Evolutionary conservation across 2,113 vertebrate species (phyloP), one percentile per base, ranked within the genome.

Genomic region (Peromyscus maniculatus): DNA sequence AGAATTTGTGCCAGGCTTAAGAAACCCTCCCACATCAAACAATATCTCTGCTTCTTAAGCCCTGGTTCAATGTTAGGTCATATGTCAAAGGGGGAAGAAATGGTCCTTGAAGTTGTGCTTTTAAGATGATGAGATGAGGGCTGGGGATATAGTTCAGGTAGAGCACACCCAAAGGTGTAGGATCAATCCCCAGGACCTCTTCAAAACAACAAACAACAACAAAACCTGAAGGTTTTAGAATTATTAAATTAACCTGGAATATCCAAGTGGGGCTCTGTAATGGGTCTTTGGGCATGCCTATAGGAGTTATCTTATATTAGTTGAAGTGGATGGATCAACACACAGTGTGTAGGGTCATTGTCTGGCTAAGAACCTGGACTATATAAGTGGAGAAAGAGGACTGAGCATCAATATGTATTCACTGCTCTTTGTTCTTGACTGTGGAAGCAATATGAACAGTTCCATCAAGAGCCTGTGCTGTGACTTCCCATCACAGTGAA

Each of bases 61-160:
- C 36, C 64, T 57, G 12, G 19, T 22, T 71, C 36, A 71, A 12
- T 64, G 6, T 84, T 88, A 64, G 26, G 4, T 55, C 36, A 7
- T n/a, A 26, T 16, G 3, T 8, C 3, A 79, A 78, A 55, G n/a
- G 0, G 3, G 7, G 3, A 16, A 4, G 4, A 7, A 2, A 31
- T 3, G 12, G 6, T 66, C 28, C 84, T 66, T 79, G 8, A 26
- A 72, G 3, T n/a, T 57, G 21, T 59, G 4, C 46, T 46, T 57
- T 57, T 62, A 52, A 72, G 28, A 66, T 19, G 6, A 3, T 83
- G 15, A 31, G 8, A 75, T 26, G 87, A n/a, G 31, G 15, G 8
- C 21, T 89, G 33, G 69, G 49, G 36, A 86, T 66, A 11, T 17
- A 31, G 82, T 5, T 64, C 82, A 66, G 39, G 28, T 31, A 43